Percentiles rank a stretch among this genome's conserved stretches.
phyloP scores from a whole-genome alignment of 2,888 invertebrate genomes.

The Aphodius granarius region DNA sequence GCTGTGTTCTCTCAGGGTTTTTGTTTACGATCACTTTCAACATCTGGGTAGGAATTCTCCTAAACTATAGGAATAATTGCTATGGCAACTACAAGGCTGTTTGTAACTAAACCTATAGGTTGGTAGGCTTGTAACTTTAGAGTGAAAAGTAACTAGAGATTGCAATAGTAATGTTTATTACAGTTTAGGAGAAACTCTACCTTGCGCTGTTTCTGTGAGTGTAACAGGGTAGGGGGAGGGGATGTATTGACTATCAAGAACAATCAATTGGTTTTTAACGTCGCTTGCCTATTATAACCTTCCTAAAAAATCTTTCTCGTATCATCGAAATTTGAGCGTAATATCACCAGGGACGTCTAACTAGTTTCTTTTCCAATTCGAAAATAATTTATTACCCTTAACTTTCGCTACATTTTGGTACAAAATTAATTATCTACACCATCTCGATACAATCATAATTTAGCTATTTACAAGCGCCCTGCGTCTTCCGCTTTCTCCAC shows the following conservation, averaged over 20 bases:
- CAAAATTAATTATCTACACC: slow-evolving; percentile 49
- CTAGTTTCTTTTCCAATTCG: slow-evolving; percentile 31
- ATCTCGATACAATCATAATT: slow-evolving; percentile 44
- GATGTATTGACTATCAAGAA: neutral
- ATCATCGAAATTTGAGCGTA: slow-evolving; percentile 46
- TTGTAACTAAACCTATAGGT: neutral
- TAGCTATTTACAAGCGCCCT: slow-evolving; percentile 37
- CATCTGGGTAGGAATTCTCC: neutral
- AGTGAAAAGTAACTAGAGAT: too few species aligned
- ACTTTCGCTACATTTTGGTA: slow-evolving; percentile 30
- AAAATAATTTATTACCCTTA: slow-evolving; percentile 27
- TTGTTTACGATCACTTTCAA: slow-evolving; percentile 20
- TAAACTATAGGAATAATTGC: too few species aligned
- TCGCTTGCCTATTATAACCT: slow-evolving; percentile 28
- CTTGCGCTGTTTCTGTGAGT: slow-evolving; percentile 6
- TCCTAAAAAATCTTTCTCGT: slow-evolving; percentile 37
- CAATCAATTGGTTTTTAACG: neutral
- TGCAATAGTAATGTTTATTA: too few species aligned
- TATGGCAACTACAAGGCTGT: too few species aligned
- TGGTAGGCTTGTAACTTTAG: too few species aligned
- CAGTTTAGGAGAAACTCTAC: slow-evolving; percentile 22
- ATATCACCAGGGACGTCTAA: slow-evolving; percentile 49
- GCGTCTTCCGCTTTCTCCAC: slow-evolving; percentile 17
- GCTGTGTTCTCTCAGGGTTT: slow-evolving; percentile 19
- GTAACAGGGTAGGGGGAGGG: neutral